Percentiles rank a stretch among this genome's conserved stretches.
These are phyloP conservation scores for Beaufortia kweichowensis DNA, from an alignment of 2,113 vertebrate species.

Conservation along the genomic window DNA sequence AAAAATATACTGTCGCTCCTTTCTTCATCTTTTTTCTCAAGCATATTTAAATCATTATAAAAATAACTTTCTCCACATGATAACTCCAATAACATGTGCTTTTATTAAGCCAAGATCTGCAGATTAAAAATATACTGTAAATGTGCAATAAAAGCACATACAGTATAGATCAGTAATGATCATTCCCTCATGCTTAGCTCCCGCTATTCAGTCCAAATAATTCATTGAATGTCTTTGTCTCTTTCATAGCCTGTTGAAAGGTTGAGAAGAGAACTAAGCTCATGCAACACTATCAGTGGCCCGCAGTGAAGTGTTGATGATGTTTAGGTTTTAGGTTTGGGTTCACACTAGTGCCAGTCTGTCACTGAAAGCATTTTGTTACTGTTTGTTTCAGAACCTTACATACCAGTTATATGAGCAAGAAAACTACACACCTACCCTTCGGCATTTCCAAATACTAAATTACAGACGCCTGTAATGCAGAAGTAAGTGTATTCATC, in stretches of 20 bases:
- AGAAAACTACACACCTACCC: background rate
- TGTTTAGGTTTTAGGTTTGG: conserved; percentile 1
- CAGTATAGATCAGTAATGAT: too few species aligned
- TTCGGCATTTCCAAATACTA: background rate
- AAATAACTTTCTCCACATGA: too few species aligned
- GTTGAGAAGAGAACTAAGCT: background rate
- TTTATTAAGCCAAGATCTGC: too few species aligned
- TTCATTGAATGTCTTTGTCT: background rate
- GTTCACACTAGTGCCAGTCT: conserved; percentile 14
- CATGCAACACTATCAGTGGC: conserved; percentile 1
- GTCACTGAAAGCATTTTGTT: background rate
- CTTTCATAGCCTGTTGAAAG: background rate
- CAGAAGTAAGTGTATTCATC: conserved; percentile 12
- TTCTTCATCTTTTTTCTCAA: too few species aligned
- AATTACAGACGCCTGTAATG: background rate
- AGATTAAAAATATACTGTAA: too few species aligned
- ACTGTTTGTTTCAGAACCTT: background rate
- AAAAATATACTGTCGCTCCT: too few species aligned
- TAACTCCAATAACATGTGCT: too few species aligned
- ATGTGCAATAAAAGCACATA: too few species aligned
- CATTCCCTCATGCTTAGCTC: too few species aligned
- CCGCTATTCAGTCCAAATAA: background rate
- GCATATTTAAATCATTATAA: too few species aligned
- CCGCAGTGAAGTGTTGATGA: background rate
- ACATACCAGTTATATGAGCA: background rate